Base-by-base conservation (phyloP, 2,113 vertebrate genomes). In the Thamnophis sirtalis region DNA sequence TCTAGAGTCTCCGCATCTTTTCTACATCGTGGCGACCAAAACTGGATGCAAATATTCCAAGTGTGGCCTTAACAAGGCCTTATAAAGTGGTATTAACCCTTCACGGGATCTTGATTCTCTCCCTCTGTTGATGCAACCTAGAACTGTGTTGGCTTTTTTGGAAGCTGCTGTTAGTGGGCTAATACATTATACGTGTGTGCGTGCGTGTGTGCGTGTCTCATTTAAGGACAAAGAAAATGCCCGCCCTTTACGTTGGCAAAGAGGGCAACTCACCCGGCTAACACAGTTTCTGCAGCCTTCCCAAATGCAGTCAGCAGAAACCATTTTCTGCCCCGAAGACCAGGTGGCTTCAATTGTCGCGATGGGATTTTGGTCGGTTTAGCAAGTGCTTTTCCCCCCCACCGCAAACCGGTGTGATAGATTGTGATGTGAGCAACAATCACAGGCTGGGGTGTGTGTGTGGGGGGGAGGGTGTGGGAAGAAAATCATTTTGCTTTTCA, bases 341-440 rank as follows among this genome's bases (percentile, higher is more conserved):
- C 97, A 96, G 94, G 94, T 94, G 63, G 96, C 96, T 97, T 97
- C 96, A 90, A 95, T 96, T 97, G 97, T 97, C 95, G 96, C 96
- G 91, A 97, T 96, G 96, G 97, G 97, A 96, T 97, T 97, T 94
- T 96, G 96, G 97, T 97, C 38, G 89, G 97, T 86, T 94, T 95
- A 94, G 97, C 96, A 93, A 98, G 97, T 97, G 98, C 98, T n/a
- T n/a, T n/a, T n/a, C n/a, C n/a, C n/a, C 24, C 1, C 55, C 38
- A 5, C 56, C 15, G 21, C 55, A 24, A 17, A 97, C 98, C 97
- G 97, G 96, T 97, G 96, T 97, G 98, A 98, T 97, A 94, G 98
- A 98, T 96, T 96, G 98, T 98, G 98, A 98, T 98, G 98, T 98
- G 98, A 97, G 97, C 98, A 98, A 99, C 98, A 98, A 99, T 98